These are phyloP conservation scores for Acanthiza pusilla DNA, from an alignment of 2,797 vertebrate genomes.

Conservation along the genomic window DNA sequence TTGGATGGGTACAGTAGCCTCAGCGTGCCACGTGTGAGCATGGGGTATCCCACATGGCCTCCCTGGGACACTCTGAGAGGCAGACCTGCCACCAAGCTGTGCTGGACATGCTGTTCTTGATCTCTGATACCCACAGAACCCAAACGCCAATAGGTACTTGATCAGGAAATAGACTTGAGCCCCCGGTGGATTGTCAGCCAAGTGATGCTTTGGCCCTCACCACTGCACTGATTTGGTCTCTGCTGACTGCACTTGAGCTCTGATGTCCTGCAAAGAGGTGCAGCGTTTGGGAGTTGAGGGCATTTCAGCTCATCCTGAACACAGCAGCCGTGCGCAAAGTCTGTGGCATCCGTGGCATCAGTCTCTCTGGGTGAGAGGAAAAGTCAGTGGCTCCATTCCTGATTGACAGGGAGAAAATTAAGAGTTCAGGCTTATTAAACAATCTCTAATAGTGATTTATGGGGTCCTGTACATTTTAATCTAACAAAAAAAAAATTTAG, in stretches of 20 bases:
- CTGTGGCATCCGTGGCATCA: neutral
- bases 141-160: neutral
- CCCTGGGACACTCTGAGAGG: neutral
- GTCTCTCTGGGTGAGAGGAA: neutral
- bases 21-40: accelerated
- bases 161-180: neutral
- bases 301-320: neutral
- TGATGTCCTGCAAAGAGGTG: neutral
- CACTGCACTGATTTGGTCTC: neutral
- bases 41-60: accelerated
- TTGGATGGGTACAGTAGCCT: neutral
- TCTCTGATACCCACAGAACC: neutral
- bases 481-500: constrained; percentile 39
- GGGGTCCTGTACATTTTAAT: constrained; percentile 51
- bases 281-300: neutral
- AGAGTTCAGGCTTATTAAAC: constrained; percentile 36
- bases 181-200: neutral
- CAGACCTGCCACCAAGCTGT: neutral
- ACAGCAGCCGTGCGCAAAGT: too few species aligned
- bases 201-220: neutral
- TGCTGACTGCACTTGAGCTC: neutral
- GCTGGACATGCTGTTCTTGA: neutral
- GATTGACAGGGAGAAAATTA: constrained; percentile 31
- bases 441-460: constrained; percentile 56
- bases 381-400: neutral